A percentile compares a stretch with the other conserved stretches of the same genome.
Conservation (phyloP, 2,888 invertebrate species). For the Oscheius onirici region DNA sequence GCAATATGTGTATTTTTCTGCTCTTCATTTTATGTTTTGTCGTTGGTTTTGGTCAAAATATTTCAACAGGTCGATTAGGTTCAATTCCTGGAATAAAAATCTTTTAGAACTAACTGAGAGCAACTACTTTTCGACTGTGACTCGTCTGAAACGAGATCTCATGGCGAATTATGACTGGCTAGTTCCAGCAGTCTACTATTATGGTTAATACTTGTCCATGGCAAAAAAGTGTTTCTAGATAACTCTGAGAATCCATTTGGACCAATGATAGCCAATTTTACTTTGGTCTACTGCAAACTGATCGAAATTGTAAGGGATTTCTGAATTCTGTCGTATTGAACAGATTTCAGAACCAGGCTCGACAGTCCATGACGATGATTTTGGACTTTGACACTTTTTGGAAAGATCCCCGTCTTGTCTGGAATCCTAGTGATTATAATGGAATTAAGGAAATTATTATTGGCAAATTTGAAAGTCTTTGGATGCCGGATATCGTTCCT, state of each 20-base stretch:
- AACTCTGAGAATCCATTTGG: background rate
- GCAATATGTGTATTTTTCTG: too few species aligned
- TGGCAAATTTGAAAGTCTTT: background rate
- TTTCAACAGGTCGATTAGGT: too few species aligned
- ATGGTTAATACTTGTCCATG: background rate
- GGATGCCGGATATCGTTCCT: background rate
- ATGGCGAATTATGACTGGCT: background rate
- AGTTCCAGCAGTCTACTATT: background rate
- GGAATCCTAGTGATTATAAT: background rate
- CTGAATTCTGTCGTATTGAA: background rate
- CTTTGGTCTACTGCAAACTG: background rate
- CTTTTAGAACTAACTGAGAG: too few species aligned
- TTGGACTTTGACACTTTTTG: background rate
- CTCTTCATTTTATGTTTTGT: too few species aligned
- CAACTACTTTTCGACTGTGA: too few species aligned
- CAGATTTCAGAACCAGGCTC: background rate
- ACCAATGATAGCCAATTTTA: too few species aligned
- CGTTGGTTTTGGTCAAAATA: too few species aligned
- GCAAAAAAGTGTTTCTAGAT: background rate
- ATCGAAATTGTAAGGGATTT: background rate
- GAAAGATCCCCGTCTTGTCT: background rate
- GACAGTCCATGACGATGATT: background rate
- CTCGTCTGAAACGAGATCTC: background rate
- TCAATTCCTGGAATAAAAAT: too few species aligned
- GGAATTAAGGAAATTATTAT: background rate